Conservation (phyloP, 2,797 vertebrate species). For the Onychomys torridus region DNA sequence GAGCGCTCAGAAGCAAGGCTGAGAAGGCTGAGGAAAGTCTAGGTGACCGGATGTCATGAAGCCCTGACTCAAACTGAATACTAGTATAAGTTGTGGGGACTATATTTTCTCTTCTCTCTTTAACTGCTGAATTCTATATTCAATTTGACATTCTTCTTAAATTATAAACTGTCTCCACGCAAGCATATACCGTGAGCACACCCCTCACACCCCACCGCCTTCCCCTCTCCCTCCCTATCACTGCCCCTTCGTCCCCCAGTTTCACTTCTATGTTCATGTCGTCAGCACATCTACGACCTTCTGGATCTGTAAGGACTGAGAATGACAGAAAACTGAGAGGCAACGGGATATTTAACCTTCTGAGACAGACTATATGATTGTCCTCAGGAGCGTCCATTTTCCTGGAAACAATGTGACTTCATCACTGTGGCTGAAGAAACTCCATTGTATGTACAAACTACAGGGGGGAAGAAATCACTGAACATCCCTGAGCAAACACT, state of each 20-base stretch:
- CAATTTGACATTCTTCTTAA: neutral
- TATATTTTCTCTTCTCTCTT: neutral
- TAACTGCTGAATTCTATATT: neutral
- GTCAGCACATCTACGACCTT: neutral
- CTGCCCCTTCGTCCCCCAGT: neutral
- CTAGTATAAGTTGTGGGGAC: neutral
- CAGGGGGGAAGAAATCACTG: neutral
- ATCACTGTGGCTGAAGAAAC: neutral
- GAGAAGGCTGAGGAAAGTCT: neutral
- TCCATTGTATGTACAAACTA: neutral
- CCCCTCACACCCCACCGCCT: neutral
- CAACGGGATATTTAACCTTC: neutral
- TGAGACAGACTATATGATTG: neutral
- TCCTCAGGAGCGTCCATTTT: neutral
- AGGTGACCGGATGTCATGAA: neutral
- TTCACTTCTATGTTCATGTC: neutral
- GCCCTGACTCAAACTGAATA: neutral
- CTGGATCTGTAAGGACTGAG: neutral
- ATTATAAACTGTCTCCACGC: neutral
- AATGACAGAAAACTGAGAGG: neutral
- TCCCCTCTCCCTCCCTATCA: neutral
- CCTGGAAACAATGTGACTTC: neutral
- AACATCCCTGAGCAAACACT: conserved; percentile 39
- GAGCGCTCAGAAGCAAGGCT: conserved; percentile 9
- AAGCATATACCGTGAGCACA: neutral